A percentile compares a stretch with the other conserved stretches of the same genome.
Conservation (phyloP, 2,113 vertebrate genomes). For the Saguinus midas region DNA sequence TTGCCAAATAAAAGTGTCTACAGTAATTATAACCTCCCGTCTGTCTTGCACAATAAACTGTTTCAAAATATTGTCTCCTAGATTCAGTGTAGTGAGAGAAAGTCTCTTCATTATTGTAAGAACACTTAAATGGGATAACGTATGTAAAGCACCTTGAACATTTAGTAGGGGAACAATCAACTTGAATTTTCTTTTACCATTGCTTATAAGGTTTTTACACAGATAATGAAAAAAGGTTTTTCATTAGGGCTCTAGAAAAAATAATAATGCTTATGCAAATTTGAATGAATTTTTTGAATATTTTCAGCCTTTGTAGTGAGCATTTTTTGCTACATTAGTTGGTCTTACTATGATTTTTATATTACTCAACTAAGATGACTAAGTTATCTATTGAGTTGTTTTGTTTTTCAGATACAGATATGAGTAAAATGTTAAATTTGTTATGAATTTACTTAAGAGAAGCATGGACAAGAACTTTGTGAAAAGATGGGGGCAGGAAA, state of each 20-base stretch:
- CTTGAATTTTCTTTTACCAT: neutral
- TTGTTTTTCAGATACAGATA: neutral
- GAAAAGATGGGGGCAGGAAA: neutral
- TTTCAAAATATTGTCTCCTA: conserved; percentile 29
- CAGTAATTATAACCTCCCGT: neutral
- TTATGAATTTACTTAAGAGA: neutral
- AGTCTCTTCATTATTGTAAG: neutral
- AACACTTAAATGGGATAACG: neutral
- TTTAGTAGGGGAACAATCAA: neutral
- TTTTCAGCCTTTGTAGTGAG: neutral
- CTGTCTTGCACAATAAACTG: neutral
- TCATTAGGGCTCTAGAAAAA: neutral
- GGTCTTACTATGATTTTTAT: neutral
- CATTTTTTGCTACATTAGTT: neutral
- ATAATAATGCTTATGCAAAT: neutral
- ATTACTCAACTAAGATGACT: neutral
- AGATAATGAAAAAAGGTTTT: neutral
- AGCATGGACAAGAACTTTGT: neutral
- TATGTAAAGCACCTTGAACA: neutral
- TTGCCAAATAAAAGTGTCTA: conserved; percentile 6
- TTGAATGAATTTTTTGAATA: neutral
- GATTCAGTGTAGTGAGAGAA: neutral
- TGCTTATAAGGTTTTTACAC: neutral
- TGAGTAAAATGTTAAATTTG: neutral
- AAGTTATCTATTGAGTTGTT: neutral